phyloP scores from a whole-genome alignment of 2,888 invertebrate species.

The Gymnocheta viridis region DNA sequence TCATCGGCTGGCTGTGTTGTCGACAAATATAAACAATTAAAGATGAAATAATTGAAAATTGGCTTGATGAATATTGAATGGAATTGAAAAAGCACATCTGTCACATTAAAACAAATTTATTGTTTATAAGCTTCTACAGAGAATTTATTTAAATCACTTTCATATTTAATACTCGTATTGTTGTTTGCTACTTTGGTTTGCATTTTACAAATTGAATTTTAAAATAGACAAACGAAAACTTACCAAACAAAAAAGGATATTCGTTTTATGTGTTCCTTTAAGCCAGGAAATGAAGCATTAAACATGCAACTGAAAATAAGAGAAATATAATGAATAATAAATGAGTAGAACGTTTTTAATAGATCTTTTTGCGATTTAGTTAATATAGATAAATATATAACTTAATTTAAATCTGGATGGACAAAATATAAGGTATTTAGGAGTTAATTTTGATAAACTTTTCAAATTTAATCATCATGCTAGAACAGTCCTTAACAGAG shows the following conservation, averaged over 20 bases:
- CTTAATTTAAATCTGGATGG: no score
- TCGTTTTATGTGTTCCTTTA: not conserved
- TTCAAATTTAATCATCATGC: no score
- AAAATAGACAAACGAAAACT: not conserved
- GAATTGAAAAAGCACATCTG: slow-evolving; percentile 17
- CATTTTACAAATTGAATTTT: slow-evolving; percentile 7
- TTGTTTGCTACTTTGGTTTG: not conserved
- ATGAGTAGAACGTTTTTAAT: not conserved
- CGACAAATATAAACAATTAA: slow-evolving; percentile 26
- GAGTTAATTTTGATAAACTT: no score
- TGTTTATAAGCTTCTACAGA: not conserved
- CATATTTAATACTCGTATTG: not conserved
- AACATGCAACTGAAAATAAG: slow-evolving; percentile 16
- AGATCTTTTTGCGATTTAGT: no score
- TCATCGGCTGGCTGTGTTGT: not conserved
- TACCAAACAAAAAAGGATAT: slow-evolving; percentile 26
- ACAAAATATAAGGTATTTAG: no score
- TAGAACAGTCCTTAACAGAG: no score
- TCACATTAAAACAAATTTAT: slow-evolving; percentile 14
- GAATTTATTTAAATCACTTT: slow-evolving; percentile 16
- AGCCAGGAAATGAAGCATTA: not conserved
- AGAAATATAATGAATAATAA: not conserved
- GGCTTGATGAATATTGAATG: slow-evolving; percentile 10
- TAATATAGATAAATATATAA: no score
- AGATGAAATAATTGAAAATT: slow-evolving; percentile 27